Base-by-base conservation (phyloP, 2,797 vertebrate species). In the Poeciliopsis infans region DNA sequence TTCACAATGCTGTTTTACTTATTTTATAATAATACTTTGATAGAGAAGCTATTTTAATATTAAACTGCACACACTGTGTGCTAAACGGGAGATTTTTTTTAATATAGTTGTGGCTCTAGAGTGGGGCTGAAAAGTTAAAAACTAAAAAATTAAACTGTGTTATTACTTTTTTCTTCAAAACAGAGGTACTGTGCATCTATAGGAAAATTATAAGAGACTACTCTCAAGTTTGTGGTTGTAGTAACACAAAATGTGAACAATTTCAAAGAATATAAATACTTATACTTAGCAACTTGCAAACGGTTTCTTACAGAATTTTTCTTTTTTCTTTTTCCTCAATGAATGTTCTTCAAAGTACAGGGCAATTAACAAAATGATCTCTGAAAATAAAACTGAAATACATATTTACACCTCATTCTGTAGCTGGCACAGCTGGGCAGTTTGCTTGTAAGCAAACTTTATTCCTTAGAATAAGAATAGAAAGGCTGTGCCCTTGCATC, bases 401-500 rank as follows among this genome's bases (percentile, higher is more conserved):
- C 33, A 46, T 78, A 70, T 83, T 82, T 75, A 25, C 33, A 69
- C 28, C n/a, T 59, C 28, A 55, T 71, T 77, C 45, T 39, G 15
- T 36, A 69, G 31, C 39, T 78, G 57, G 53, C 70, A 72, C 12
- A 20, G 70, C 2, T 28, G 7, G 74, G n/a, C 49, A 8, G 18
- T 75, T 70, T 69, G 51, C 46, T 73, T 81, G 12, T 43, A 4
- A 36, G 36, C 28, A 39, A 88, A 75, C 71, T 71, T 85, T 74
- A 66, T 74, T 82, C 71, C 78, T 45, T 77, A 85, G 68, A 87
- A 80, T 77, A 84, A 88, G 77, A 81, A 80, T 20, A 83, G 74
- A 79, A 71, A 77, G 59, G 25, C 55, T 85, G n/a, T 93, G 90
- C 92, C 94, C 91, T 93, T 93, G 88, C 85, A 25, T 87, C 79